A percentile compares a stretch with the other conserved stretches of the same genome.
These are phyloP conservation scores for Mobula birostris DNA, from an alignment of 2,113 vertebrate genomes.

Conservation along the genomic window DNA sequence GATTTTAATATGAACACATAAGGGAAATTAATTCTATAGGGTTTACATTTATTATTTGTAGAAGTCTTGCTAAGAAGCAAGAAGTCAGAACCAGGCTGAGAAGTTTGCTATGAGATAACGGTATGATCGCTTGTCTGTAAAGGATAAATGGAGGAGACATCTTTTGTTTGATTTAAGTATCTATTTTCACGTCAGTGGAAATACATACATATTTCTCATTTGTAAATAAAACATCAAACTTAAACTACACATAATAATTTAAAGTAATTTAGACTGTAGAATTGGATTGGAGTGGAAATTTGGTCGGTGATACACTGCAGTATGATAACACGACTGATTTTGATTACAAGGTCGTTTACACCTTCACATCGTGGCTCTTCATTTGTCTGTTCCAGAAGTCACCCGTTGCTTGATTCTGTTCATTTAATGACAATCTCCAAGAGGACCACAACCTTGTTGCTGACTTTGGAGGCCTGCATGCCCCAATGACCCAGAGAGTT, in stretches of 20 bases:
- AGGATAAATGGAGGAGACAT: neutral
- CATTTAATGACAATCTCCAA: neutral
- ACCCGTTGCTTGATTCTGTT: neutral
- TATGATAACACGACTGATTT: neutral
- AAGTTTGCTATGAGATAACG: neutral
- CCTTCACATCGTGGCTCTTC: neutral
- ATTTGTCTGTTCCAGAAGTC: neutral
- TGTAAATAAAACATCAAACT: neutral
- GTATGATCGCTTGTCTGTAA: neutral
- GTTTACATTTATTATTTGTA: conserved; percentile 3
- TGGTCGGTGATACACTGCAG: too few species aligned
- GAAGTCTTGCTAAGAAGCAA: neutral
- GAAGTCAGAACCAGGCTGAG: neutral
- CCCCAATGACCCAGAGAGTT: too few species aligned
- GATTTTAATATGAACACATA: neutral
- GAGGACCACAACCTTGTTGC: too few species aligned
- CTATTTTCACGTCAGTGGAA: neutral
- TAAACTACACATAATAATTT: too few species aligned
- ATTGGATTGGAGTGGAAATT: neutral
- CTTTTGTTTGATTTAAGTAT: neutral
- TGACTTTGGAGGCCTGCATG: too few species aligned
- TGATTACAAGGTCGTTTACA: too few species aligned
- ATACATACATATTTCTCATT: neutral
- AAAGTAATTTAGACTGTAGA: too few species aligned
- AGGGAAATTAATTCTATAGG: conserved; percentile 21